Percentiles rank a stretch among this genome's conserved stretches.
Evolutionary conservation across 2,888 invertebrate genomes (phyloP).

Genomic region (Protodeltote pygarga): DNA sequence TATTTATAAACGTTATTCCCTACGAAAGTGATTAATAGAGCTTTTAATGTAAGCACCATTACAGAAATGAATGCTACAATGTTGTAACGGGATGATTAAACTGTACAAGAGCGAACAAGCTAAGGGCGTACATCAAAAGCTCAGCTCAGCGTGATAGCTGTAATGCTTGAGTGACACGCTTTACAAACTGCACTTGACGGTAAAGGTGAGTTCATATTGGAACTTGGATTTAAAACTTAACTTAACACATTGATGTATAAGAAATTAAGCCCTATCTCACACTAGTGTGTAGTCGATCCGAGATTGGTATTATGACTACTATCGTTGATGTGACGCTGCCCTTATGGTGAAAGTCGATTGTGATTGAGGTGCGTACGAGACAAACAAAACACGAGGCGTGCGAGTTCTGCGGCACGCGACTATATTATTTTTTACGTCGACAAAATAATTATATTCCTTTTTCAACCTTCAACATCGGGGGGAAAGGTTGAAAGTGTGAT

Average conservation of each 20-base stretch:
- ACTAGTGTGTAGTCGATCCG: constrained; percentile 17
- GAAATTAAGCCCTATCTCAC: constrained; percentile 27
- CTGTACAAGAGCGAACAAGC: constrained; percentile 32
- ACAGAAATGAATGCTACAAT: constrained; percentile 33
- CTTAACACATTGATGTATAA: constrained; percentile 16
- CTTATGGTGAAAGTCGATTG: constrained; percentile 81
- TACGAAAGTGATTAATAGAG: constrained; percentile 26
- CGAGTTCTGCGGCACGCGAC: constrained; percentile 63
- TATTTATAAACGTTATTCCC: constrained; percentile 26
- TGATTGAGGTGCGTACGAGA: constrained; percentile 70
- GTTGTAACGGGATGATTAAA: constrained; percentile 39
- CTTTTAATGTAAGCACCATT: constrained; percentile 21
- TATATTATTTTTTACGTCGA: constrained; percentile 58
- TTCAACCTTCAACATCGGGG: constrained; percentile 50
- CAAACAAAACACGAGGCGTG: constrained; percentile 63
- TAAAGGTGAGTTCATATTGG: constrained; percentile 21
- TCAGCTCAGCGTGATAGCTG: constrained; percentile 36
- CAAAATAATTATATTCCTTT: constrained; percentile 46
- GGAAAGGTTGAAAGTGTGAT: constrained; percentile 54
- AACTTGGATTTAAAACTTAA: constrained; percentile 15
- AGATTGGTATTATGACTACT: constrained; percentile 36
- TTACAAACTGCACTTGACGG: constrained; percentile 39
- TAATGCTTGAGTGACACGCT: constrained; percentile 44
- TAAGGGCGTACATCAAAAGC: constrained; percentile 39
- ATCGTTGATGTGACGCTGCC: constrained; percentile 64